Base-by-base conservation (phyloP, 2,888 invertebrate species). In the Perithous albicinctus region DNA sequence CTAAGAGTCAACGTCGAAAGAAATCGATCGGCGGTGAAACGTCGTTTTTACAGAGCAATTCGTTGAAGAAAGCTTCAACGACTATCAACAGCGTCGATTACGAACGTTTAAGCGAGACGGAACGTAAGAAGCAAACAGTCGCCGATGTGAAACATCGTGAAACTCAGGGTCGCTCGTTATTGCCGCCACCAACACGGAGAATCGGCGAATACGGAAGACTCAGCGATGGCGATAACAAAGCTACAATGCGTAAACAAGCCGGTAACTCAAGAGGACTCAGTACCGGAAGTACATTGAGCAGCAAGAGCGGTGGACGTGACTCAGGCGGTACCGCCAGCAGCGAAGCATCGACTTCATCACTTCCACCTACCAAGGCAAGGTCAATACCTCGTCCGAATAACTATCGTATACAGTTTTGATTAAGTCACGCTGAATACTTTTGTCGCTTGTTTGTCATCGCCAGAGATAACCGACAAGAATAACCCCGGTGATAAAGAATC, bases 401-500 rank as follows among this genome's bases (percentile, higher is more conserved):
- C 91, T 96, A 96, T 91, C 94, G 96, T 81, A 96, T 96, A 89
- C 96, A 96, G 90, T 96, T 96, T 92, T 96, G 93, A 91, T 38
- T n/a, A 23, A 10, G 0, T 56, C n/a, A 3, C 7, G 1, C 15
- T 41, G 10, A 38, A 15, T 43, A 43, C n/a, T n/a, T 43, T n/a
- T 15, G 43, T 43, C 12, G 15, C n/a, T 43, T 43, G 43, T 15
- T 15, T 15, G 7, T 64, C n/a, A n/a, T n/a, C 43, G 26, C 35
- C 67, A 3, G 32, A 46, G 6, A 51, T n/a, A 6, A 66, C 32
- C 63, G 15, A 32, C 56, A 20, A 73, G 20, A 7, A 2, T 41
- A 38, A 26, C 32, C n/a, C 59, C 43, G 43, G 63, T 63, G 38
- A 63, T 63, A 23, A 63, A 23, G 10, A 63, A 23, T 63, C 23